A percentile compares a stretch with the other conserved stretches of the same genome.
Evolutionary conservation across 2,888 invertebrate species (phyloP).

Genomic region (Malachius bipustulatus): DNA sequence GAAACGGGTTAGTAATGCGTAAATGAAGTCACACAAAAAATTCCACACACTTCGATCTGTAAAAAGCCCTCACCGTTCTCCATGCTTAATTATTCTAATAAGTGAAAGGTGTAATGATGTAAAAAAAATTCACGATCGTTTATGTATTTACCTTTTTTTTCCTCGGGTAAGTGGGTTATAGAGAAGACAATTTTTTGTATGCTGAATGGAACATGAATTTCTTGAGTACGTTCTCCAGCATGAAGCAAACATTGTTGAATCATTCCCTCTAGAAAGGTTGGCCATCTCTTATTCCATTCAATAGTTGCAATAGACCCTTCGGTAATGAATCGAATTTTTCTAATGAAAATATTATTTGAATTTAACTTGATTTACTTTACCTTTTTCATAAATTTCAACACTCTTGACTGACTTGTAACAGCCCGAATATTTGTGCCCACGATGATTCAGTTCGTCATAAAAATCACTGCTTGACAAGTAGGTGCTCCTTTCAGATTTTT

Average conservation of each 20-base stretch:
- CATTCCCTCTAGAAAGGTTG: slow-evolving; percentile 80
- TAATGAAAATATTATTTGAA: too few relatives aligned
- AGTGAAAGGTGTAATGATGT: neutral
- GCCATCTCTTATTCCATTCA: slow-evolving; percentile 55
- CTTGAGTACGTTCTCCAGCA: slow-evolving; percentile 48
- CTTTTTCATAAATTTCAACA: slow-evolving; percentile 31
- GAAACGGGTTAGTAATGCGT: too few relatives aligned
- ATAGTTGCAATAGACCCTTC: slow-evolving; percentile 25
- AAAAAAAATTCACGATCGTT: neutral
- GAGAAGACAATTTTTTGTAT: slow-evolving; percentile 42
- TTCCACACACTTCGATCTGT: too few relatives aligned
- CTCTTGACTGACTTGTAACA: slow-evolving; percentile 28
- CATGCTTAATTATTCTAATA: too few relatives aligned
- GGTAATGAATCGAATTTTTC: too few relatives aligned
- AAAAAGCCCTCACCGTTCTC: too few relatives aligned
- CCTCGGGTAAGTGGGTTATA: slow-evolving; percentile 24
- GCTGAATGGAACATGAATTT: slow-evolving; percentile 57
- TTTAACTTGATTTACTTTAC: too few relatives aligned
- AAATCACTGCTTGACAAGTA: slow-evolving; percentile 51
- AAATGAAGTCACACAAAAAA: too few relatives aligned
- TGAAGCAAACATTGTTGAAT: slow-evolving; percentile 64
- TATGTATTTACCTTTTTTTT: slow-evolving; percentile 18
- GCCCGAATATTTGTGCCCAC: slow-evolving; percentile 48
- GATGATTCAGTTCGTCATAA: slow-evolving; percentile 56
- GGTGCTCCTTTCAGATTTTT: slow-evolving; percentile 36